Percentiles rank a stretch among this genome's conserved stretches.
phyloP scores from a whole-genome alignment of 2,797 vertebrate genomes.

The Morelia viridis region DNA sequence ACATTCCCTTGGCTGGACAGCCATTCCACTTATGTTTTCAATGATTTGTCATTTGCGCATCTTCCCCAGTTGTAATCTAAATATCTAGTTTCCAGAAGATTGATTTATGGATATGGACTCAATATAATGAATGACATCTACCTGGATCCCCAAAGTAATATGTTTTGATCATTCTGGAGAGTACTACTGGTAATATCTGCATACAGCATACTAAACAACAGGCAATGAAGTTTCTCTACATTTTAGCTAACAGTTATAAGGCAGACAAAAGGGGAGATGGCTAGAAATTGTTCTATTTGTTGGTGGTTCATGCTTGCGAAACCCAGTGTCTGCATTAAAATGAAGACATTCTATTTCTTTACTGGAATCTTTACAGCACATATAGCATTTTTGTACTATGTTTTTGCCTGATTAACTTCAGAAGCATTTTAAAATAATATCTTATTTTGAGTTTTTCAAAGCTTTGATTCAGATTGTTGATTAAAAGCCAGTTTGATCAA shows the following conservation, averaged over 20 bases:
- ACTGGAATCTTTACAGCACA: not conserved
- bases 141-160: constrained; percentile 43
- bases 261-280: not conserved
- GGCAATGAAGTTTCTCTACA: constrained; percentile 27
- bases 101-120: constrained; percentile 55
- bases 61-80: constrained; percentile 44
- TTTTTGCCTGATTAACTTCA: not conserved
- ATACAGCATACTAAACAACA: constrained; percentile 47
- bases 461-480: not conserved
- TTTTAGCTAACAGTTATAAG: constrained; percentile 11
- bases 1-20: constrained; percentile 46
- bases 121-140: constrained; percentile 57
- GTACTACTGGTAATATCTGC: constrained; percentile 39
- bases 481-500: not conserved
- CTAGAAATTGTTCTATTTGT: not conserved
- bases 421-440: not conserved
- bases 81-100: constrained; percentile 58
- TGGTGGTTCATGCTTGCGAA: not conserved
- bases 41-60: constrained; percentile 56
- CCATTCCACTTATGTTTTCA: constrained; percentile 54
- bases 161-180: constrained; percentile 36
- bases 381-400: not conserved
- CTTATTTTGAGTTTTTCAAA: not conserved
- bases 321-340: not conserved
- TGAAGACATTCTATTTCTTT: not conserved